Evolutionary conservation across 37 sponge, comb jelly and placozoan species (phyloP), one percentile per base, ranked within the genome.

Genomic region (Hexactinellida sp.): DNA sequence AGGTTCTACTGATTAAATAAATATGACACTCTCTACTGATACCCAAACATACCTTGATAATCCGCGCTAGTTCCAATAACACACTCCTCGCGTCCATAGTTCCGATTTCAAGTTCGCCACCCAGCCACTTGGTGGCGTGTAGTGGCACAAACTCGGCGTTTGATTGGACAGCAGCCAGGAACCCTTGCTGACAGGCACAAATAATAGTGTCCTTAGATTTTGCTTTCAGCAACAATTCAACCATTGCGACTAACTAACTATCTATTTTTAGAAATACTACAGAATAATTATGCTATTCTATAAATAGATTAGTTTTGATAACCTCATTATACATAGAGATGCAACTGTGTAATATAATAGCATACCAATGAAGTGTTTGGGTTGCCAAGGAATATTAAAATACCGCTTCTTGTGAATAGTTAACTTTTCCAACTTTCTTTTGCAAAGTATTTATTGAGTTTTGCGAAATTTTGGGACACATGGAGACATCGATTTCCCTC

Each of bases 21-120:
- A n/a, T n/a, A n/a, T n/a, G n/a, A n/a, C n/a, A n/a, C n/a, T n/a
- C n/a, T n/a, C n/a, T n/a, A n/a, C n/a, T n/a, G n/a, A n/a, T n/a
- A n/a, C n/a, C n/a, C n/a, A n/a, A n/a, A n/a, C n/a, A n/a, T 63
- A 63, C 76, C 76, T 63, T 63, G 76, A 63, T 63, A 63, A 63
- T n/a, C 30, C 13, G 3, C 3, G 76, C 76, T 63, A 63, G 76
- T 63, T 63, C 76, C 21, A 63, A n/a, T 3, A 63, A 25, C 3
- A n/a, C 76, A n/a, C 13, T 23, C 13, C 13, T 63, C 13, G 76
- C 76, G 5, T 63, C 76, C 13, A 21, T 63, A n/a, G 76, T 63
- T 63, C 30, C 76, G 13, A 63, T 63, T 63, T 63, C 76, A 25
- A 63, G 76, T 63, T 63, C 76, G 3, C 76, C 76, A 63, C 19